Base-by-base conservation (phyloP, 2,888 invertebrate genomes). In the Enchytraeus crypticus region DNA sequence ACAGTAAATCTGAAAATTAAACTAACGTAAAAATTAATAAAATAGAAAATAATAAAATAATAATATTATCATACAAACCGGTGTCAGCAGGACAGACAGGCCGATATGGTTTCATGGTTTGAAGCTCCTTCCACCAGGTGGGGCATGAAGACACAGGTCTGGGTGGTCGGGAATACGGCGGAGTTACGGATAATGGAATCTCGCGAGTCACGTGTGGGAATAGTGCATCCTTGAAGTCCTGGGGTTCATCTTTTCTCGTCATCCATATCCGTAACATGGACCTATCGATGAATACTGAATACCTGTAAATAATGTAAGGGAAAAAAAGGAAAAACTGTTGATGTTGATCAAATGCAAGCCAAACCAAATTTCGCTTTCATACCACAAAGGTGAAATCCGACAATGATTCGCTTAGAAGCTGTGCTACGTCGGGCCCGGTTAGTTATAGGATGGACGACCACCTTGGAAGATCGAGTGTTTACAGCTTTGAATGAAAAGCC, bases 81-180 rank as follows among this genome's bases (percentile, higher is more conserved):
- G 30, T 3, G 29, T 60, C 60, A n/a, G 8, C 2, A 1, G 46
- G 54, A 21, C 60, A 60, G 5, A 21, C 8, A 4, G 60, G 60
- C 21, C 21, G 27, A 54, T 53, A 60, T 21, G 54, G 46, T 18
- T 23, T 21, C 43, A 23, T 38, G n/a, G 46, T 38, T n/a, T 38
- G 43, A 18, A 38, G 30, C 26, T 27, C 23, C 38, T 53, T 27
- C 29, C 29, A 43, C 60, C 60, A 60, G n/a, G 26, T 29, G 27
- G 23, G 27, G 23, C 54, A 60, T 45, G 18, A 21, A n/a, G 11
- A 11, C 11, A n/a, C n/a, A 21, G 60, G 60, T 46, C 60, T 23
- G 21, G 23, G 30, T 5, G 60, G 60, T 18, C 60, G 54, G n/a
- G 51, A 51, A 32, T 43, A 60, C 21, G 60, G 60, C 46, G 23